Conservation (phyloP, 2,113 vertebrate genomes). For the Chascanopsetta lugubris region DNA sequence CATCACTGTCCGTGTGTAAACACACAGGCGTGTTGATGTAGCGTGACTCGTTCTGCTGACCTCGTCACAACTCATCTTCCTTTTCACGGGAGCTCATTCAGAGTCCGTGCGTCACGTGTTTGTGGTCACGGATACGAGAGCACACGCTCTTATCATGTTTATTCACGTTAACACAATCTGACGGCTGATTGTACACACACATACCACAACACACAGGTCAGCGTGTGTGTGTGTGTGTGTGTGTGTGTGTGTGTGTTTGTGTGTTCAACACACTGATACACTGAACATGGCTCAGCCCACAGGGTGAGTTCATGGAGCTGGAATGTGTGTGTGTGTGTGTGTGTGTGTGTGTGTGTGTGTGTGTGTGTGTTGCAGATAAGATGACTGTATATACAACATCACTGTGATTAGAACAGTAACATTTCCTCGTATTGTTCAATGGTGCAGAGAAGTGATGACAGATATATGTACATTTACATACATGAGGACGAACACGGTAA, state of each 20-base stretch:
- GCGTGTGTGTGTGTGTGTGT: too few species aligned
- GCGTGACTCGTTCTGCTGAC: too few species aligned
- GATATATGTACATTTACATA: too few species aligned
- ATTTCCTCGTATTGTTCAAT: constrained; percentile 61
- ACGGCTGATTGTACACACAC: constrained; percentile 4
- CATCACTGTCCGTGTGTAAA: too few species aligned
- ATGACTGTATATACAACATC: constrained; percentile 22
- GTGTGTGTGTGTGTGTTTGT: too few species aligned
- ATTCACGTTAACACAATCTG: not conserved
- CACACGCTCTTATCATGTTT: not conserved
- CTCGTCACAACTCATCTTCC: not conserved
- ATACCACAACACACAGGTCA: constrained; percentile 31
- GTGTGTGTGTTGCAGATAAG: constrained; percentile 38
- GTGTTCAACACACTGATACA: constrained; percentile 15
- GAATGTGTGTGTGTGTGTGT: constrained; percentile 28
- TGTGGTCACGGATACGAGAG: not conserved
- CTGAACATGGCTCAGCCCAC: not conserved
- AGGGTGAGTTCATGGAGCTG: constrained; percentile 35
- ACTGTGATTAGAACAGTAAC: constrained; percentile 39
- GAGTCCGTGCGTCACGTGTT: not conserved
- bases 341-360: constrained; percentile 17
- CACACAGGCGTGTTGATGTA: too few species aligned
- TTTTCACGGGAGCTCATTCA: too few species aligned
- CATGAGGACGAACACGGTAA: too few species aligned
- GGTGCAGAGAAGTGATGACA: not conserved